A percentile compares a stretch with the other conserved stretches of the same genome.
phyloP scores from a whole-genome alignment of 1,140 invertebrate species.

The Ephestia elutella region DNA sequence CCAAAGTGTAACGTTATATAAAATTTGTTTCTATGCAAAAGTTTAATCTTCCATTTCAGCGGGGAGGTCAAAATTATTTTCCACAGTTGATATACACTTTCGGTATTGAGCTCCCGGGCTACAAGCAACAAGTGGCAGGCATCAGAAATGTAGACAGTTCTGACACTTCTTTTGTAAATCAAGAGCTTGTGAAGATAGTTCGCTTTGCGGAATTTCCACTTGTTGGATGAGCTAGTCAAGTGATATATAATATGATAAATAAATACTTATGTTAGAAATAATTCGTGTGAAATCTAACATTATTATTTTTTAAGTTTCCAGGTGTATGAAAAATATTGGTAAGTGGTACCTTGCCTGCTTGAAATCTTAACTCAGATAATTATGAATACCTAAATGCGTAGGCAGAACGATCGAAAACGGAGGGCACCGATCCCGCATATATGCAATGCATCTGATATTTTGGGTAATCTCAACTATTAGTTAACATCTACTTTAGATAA shows the following conservation, averaged over 20 bases:
- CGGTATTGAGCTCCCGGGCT: slow-evolving; percentile 88
- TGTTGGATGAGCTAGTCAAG: slow-evolving; percentile 1
- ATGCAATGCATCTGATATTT: too few species aligned
- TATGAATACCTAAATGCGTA: too few species aligned
- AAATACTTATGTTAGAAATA: background rate
- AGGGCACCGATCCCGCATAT: too few species aligned
- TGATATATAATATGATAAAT: background rate
- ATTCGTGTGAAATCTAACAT: too few species aligned
- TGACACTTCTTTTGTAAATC: background rate
- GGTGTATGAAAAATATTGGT: too few species aligned
- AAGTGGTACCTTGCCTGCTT: too few species aligned
- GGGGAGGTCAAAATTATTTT: slow-evolving; percentile 78
- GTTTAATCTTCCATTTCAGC: slow-evolving; percentile 77
- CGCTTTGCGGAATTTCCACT: background rate
- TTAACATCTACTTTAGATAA: slow-evolving; percentile 81
- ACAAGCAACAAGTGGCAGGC: background rate
- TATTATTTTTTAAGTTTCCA: too few species aligned
- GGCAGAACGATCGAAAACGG: too few species aligned
- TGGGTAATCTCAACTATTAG: too few species aligned
- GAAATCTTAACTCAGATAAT: too few species aligned
- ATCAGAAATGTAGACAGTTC: background rate
- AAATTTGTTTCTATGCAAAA: too few species aligned
- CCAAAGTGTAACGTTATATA: too few species aligned
- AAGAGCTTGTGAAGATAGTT: background rate
- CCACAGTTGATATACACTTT: slow-evolving; percentile 86